These are phyloP conservation scores for Ianthella basta DNA, from an alignment of 37 sponge, comb jelly and placozoan species.

Conservation along the genomic window DNA sequence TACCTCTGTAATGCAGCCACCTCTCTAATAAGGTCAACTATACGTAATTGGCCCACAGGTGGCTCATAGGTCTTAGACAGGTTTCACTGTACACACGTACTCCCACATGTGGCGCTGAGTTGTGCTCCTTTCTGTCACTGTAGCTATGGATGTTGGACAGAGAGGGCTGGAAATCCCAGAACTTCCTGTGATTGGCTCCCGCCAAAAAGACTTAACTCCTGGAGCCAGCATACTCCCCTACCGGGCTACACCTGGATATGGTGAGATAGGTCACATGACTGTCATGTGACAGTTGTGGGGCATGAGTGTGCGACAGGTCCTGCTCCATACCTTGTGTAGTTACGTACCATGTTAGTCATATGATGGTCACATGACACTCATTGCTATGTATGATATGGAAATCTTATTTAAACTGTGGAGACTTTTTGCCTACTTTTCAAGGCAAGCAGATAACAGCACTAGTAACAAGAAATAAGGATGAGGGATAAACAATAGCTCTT, in stretches of 20 bases:
- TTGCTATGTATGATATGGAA: too few species aligned
- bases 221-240: neutral
- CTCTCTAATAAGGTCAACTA: too few species aligned
- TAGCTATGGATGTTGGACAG: neutral
- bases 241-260: constrained; percentile 19
- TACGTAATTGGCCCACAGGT: too few species aligned
- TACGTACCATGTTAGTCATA: too few species aligned
- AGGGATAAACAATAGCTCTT: too few species aligned
- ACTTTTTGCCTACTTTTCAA: too few species aligned
- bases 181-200: constrained; percentile 2
- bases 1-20: too few species aligned
- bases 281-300: too few species aligned
- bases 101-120: neutral
- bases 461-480: too few species aligned
- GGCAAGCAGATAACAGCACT: too few species aligned
- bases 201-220: neutral
- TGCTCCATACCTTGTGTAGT: neutral
- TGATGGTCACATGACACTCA: too few species aligned
- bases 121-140: neutral
- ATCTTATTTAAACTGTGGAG: too few species aligned
- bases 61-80: neutral
- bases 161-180: neutral
- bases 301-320: neutral
- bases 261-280: neutral
- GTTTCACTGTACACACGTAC: neutral